These are phyloP conservation scores for Hydrozoanthus tunicans DNA, from an alignment of 64 coral and sea anemone species.

Conservation along the genomic window DNA sequence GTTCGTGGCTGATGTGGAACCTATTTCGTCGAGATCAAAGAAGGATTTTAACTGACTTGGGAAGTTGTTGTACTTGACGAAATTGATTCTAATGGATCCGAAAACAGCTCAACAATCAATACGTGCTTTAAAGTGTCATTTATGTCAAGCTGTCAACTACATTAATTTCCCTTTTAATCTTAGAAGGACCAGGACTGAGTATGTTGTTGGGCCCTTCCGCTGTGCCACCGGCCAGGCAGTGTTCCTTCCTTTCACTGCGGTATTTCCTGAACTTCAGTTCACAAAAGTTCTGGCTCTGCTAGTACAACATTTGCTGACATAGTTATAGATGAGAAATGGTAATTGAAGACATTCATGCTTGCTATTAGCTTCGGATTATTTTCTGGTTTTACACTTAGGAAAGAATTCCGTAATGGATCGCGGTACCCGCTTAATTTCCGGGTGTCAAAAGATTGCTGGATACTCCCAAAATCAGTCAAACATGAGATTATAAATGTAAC, in stretches of 20 bases:
- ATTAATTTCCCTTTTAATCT: slow-evolving; percentile 13
- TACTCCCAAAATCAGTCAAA: not conserved
- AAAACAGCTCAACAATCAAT: not conserved
- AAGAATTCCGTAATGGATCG: slow-evolving; percentile 38
- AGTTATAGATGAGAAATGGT: not conserved
- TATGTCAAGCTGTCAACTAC: not conserved
- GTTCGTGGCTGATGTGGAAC: no score
- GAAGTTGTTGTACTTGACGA: not conserved
- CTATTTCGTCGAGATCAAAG: no score
- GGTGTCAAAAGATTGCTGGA: not conserved
- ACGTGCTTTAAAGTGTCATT: slow-evolving; percentile 27
- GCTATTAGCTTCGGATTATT: not conserved
- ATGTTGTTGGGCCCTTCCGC: no score
- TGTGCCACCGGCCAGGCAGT: no score
- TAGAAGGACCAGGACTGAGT: not conserved
- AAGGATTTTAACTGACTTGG: not conserved
- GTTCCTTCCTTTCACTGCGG: no score
- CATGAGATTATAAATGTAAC: not conserved
- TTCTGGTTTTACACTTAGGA: not conserved
- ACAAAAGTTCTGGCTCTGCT: no score
- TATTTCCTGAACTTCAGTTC: no score
- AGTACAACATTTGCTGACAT: no score
- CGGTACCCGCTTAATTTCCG: not conserved
- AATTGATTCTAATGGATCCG: slow-evolving; percentile 20
- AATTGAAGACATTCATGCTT: not conserved